Evolutionary conservation across 2,888 invertebrate species (phyloP), one percentile per base, ranked within the genome.

Genomic region (Emmelina monodactyla): DNA sequence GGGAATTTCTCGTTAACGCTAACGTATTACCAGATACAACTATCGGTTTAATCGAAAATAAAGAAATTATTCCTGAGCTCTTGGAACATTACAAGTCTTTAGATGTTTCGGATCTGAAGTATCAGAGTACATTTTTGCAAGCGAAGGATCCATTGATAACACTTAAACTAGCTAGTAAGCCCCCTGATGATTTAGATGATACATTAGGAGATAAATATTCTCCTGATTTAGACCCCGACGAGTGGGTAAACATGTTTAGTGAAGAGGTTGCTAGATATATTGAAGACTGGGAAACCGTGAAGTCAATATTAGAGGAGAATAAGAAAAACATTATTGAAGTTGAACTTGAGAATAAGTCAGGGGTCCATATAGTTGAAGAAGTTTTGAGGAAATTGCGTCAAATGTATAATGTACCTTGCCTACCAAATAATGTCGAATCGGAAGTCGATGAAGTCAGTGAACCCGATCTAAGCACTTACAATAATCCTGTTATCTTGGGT

Each of bases 21-120:
- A 70, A 79, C 40, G 55, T 75, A 34, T 45, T 72, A 13, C 83
- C 85, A 14, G 83, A 86, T 52, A 76, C 85, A 43, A 69, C 83
- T 1, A 62, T 87, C 45, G 56, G 80, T 22, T 51, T 87, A 34
- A 68, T 73, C 33, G 84, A 85, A 53, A 71, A 75, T 34, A 66
- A 67, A 51, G 75, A 78, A 57, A 47, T 80, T 13, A 65, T 67
- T 31, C 36, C 46, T 22, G 63, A 68, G 7, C 39, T 76, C 28
- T 38, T 61, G 28, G 46, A 71, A 11, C 49, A 63, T 38, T 79
- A 82, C 45, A 45, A 54, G 15, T 64, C 55, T 44, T 58, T 83
- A 39, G 51, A 52, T 39, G 54, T 45, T 13, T 13, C 22, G n/a
- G 25, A 41, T 10, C 75, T 71, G 56, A 55, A 58, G 37, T 51